Percentiles rank a stretch among this genome's conserved stretches.
Conservation (phyloP, 2,797 vertebrate species). For the Dromococcyx pavoninus region DNA sequence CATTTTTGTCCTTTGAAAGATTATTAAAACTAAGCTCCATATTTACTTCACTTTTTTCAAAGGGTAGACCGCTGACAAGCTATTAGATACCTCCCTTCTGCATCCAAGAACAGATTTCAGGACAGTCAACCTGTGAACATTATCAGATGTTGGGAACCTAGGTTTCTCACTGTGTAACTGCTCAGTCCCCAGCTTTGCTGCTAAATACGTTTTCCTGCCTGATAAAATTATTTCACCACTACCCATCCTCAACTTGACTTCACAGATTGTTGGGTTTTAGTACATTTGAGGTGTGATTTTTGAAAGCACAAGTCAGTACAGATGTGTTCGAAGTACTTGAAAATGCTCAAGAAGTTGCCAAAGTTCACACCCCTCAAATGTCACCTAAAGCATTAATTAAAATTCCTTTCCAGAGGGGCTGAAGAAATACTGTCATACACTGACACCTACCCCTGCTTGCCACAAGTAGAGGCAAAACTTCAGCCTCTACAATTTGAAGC, state of each 20-base stretch:
- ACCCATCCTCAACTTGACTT: neutral
- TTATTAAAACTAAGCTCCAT: neutral
- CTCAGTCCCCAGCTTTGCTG: neutral
- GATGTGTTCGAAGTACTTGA: neutral
- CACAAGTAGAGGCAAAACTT: neutral
- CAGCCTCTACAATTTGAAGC: neutral
- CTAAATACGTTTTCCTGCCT: neutral
- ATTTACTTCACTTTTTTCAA: neutral
- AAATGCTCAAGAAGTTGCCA: neutral
- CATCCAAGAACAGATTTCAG: neutral
- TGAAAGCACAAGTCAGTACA: neutral
- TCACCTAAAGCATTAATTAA: constrained; percentile 33
- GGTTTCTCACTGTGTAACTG: neutral
- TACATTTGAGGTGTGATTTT: neutral
- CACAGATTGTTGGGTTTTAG: neutral
- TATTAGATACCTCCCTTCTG: neutral
- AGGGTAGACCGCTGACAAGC: neutral
- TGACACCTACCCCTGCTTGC: neutral
- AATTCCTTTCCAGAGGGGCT: neutral
- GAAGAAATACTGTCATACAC: neutral
- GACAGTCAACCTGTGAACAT: neutral
- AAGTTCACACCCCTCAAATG: constrained; percentile 32
- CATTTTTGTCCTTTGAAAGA: neutral
- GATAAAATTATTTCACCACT: neutral
- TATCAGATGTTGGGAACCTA: neutral